Base-by-base conservation (phyloP, 2,797 vertebrate genomes). In the Amniataba percoides region DNA sequence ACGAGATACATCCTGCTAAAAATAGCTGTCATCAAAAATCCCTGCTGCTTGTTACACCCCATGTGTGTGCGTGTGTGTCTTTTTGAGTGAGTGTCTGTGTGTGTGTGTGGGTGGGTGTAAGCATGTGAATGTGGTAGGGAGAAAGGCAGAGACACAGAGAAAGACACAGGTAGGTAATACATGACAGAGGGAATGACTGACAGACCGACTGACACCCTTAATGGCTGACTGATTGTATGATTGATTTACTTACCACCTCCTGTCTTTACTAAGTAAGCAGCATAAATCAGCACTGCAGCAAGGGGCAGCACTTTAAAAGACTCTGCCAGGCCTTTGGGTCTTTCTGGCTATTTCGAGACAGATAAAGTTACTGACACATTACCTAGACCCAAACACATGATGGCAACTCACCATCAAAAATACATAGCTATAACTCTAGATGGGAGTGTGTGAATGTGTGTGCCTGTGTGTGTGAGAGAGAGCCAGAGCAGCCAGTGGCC, bases 1-100 rank as follows among this genome's bases (percentile, higher is more conserved):
- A 83, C 43, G 56, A 89, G 89, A 93, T 92, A 88, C 86, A 88
- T 88, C 82, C 80, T 61, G 83, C 92, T 93, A 94, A 93, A 93
- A 93, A 94, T 94, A 93, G 89, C 88, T 82, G 78, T 78, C 79
- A 91, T 93, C 86, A 88, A 88, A 93, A 93, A 91, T 88, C 78
- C 87, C 91, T 0, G 75, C 87, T 87, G 87, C 88, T 89, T 73
- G 72, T 83, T 85, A 85, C 79, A 79, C 79, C 62, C 70, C 9
- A 13, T 81, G 62, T 71, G 71, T 68, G 73, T 23, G 52, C 43
- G 42, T 39, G 43, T 14, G 40, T 27, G 72, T 58, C 64, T 60
- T 59, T 62, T 65, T 9, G 64, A 43, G 69, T 68, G 65, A 12
- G 59, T 10, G 60, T 25, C n/a, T 49, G 72, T 66, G 72, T 74